Evolutionary conservation across 1,140 invertebrate species (phyloP), one percentile per base, ranked within the genome.

Genomic region (Drosophila lacertosa): DNA sequence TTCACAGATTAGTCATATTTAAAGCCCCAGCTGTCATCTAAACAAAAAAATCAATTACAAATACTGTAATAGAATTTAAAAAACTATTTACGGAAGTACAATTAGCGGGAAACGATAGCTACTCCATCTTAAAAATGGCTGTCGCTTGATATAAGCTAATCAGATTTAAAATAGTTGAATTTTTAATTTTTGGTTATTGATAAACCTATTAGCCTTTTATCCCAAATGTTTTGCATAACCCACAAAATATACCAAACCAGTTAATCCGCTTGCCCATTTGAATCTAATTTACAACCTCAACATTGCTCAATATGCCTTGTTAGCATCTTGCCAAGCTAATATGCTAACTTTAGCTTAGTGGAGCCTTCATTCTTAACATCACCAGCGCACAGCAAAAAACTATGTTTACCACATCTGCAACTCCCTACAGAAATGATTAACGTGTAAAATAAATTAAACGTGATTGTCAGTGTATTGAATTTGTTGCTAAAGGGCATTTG

Each of bases 1-100:
- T 37, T 29, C 11, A 10, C 32, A 16, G 50, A 72, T 77, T 73
- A 77, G 55, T 77, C 75, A 73, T 3, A 16, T 16, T 22, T 15
- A 37, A 26, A 13, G 35, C 22, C 22, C 13, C 33, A 35, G 18
- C 16, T 53, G 32, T 10, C 37, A 18, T 2, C 7, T 15, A 7
- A 20, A 5, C 16, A 15, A 29, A 24, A 66, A 68, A 42, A 35
- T 57, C 62, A 54, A 22, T 3, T 40, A 20, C 9, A 35, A 18
- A 79, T 18, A 33, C 32, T 24, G 9, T 16, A 37, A 29, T 9
- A 7, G n/a, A n/a, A n/a, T n/a, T n/a, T n/a, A n/a, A n/a, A n/a
- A n/a, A n/a, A n/a, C n/a, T 71, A 50, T 77, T 75, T 71, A 54
- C 13, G 10, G 16, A 13, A 26, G 11, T 24, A 39, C 18, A 24